Evolutionary conservation across 1,140 invertebrate genomes (phyloP).

Genomic region (Conus ventricosus): DNA sequence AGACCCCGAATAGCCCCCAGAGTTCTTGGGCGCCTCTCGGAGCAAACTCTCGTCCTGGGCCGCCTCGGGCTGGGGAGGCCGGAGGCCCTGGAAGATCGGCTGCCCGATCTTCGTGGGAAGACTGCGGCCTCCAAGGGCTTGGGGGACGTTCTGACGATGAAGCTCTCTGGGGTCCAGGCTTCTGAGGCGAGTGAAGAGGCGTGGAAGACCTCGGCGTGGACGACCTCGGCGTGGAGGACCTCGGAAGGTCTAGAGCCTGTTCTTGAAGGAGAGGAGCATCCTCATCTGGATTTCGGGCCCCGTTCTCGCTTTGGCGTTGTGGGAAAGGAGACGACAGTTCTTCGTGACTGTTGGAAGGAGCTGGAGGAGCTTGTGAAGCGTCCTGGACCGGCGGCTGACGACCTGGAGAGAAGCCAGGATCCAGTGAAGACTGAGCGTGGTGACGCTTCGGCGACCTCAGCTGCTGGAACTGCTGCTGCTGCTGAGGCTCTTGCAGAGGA

Average conservation of each 20-base stretch:
- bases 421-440: background rate
- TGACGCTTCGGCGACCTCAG: background rate
- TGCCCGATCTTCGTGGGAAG: background rate
- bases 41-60: background rate
- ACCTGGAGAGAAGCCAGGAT: background rate
- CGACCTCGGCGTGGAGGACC: background rate
- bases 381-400: background rate
- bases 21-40: background rate
- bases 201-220: background rate
- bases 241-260: background rate
- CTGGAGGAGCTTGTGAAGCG: background rate
- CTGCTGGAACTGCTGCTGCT: background rate
- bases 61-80: background rate
- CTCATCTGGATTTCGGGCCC: background rate
- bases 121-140: background rate
- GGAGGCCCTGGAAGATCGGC: background rate
- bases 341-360: background rate
- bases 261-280: background rate
- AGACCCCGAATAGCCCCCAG: background rate
- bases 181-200: background rate
- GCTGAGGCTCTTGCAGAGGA: background rate
- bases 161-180: background rate
- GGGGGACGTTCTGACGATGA: background rate
- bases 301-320: too few species aligned
- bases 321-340: background rate